A percentile compares a stretch with the other conserved stretches of the same genome.
Evolutionary conservation across 2,113 vertebrate genomes (phyloP).

Genomic region (Crotophaga sulcirostris): DNA sequence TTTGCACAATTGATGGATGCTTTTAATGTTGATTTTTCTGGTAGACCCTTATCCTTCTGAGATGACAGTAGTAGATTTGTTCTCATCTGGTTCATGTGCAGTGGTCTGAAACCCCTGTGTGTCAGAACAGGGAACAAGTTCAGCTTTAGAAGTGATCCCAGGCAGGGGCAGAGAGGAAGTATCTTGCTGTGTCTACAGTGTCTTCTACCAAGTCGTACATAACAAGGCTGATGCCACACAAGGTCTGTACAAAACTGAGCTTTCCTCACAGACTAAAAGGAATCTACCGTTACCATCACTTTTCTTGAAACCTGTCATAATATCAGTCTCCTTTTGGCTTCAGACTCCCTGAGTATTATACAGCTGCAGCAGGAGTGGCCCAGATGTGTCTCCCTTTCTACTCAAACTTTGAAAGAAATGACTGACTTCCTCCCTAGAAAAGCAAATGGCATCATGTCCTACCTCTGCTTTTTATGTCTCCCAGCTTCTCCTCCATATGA

Average conservation of each 20-base stretch:
- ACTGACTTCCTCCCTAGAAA: background rate
- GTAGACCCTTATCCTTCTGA: background rate
- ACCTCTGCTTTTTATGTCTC: background rate
- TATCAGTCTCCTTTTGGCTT: background rate
- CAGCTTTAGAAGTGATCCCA: background rate
- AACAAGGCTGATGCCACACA: background rate
- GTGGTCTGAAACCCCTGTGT: background rate
- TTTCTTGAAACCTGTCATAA: background rate
- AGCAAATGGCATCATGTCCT: background rate
- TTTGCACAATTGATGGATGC: background rate
- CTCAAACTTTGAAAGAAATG: background rate
- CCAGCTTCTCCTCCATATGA: background rate
- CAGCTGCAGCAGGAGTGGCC: background rate
- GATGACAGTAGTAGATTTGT: background rate
- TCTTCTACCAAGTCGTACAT: background rate
- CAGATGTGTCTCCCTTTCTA: background rate
- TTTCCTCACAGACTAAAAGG: background rate
- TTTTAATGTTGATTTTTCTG: constrained; percentile 2
- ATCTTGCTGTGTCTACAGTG: background rate
- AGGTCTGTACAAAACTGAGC: background rate
- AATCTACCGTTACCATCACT: background rate
- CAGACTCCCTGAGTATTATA: background rate
- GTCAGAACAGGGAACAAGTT: background rate
- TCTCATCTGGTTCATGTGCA: background rate
- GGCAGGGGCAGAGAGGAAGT: background rate